Percentiles rank a stretch among this genome's conserved stretches.
Conservation (phyloP, 2,888 invertebrate species). For the Dusona sp. region DNA sequence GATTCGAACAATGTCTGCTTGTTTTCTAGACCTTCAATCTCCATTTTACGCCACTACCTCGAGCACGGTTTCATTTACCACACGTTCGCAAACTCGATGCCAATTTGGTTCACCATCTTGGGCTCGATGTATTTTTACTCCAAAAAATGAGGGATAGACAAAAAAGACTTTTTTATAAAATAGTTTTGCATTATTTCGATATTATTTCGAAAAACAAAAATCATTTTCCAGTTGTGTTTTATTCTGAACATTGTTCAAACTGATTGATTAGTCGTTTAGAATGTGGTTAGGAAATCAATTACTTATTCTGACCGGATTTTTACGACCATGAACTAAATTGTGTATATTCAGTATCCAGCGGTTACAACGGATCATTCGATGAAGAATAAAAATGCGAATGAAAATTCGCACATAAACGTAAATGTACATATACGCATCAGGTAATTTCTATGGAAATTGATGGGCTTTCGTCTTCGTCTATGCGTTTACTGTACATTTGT, state of each 20-base stretch:
- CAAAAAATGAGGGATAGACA: neutral
- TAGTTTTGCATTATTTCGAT: neutral
- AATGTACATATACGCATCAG: neutral
- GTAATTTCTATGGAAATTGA: too few relatives aligned
- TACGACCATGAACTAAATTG: too few relatives aligned
- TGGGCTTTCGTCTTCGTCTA: too few relatives aligned
- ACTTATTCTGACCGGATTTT: too few relatives aligned
- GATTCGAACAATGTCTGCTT: slow-evolving; percentile 16
- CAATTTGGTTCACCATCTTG: neutral
- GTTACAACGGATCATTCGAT: neutral
- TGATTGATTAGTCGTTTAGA: neutral
- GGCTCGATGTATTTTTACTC: neutral
- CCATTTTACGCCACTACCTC: slow-evolving; percentile 9
- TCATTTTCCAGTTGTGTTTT: neutral
- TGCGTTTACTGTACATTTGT: too few relatives aligned
- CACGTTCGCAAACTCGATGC: slow-evolving; percentile 7
- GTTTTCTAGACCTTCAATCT: slow-evolving; percentile 36
- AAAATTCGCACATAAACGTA: neutral
- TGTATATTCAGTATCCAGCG: neutral
- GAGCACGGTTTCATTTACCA: slow-evolving; percentile 8
- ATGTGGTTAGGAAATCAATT: too few relatives aligned
- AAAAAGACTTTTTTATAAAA: neutral
- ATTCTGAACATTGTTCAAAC: neutral
- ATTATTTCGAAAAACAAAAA: neutral
- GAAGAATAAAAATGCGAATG: neutral